Base-by-base conservation (phyloP, 2,888 invertebrate species). In the Galeruca laticollis region DNA sequence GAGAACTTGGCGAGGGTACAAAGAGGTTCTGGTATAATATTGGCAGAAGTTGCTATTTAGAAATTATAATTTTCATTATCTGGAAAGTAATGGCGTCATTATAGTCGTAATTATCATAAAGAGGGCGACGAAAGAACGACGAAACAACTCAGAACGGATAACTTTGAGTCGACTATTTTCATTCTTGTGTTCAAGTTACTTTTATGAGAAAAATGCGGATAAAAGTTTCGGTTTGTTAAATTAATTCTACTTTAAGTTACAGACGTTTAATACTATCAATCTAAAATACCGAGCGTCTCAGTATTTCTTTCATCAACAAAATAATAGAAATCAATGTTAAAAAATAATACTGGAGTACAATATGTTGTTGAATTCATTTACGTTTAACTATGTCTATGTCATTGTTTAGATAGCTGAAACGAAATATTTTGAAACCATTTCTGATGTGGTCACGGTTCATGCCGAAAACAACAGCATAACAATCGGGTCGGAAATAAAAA, bases 31-130 rank as follows among this genome's bases (percentile, higher is more conserved):
- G 59, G 71, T 73, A 57, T 57, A 70, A 73, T 74, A 74, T 74
- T 68, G 74, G 74, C 73, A 73, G 71, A 71, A 74, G 73, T 74
- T 69, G 69, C 75, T 71, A 73, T 75, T 71, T 75, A 73, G 77
- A 79, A 82, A 81, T 82, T 82, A 82, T 81, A 80, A 81, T 82
- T 82, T 81, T 77, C 79, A 81, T 82, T 82, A 82, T 82, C 82
- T 80, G 78, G 78, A 77, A 77, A 75, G 79, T 82, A 82, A 82
- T 82, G 80, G 79, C 80, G 75, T 74, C 81, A 80, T 82, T 81
- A 82, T 75, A 80, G 76, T 81, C 75, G 78, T 80, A 81, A 82
- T 82, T 82, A 81, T 82, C 78, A 75, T 78, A 73, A 71, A 65
- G 73, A 74, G 78, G 76, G 76, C 78, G 77, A 74, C 69, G 65